Evolutionary conservation across 2,113 vertebrate species (phyloP).

Genomic region (Xiphophorus couchianus): DNA sequence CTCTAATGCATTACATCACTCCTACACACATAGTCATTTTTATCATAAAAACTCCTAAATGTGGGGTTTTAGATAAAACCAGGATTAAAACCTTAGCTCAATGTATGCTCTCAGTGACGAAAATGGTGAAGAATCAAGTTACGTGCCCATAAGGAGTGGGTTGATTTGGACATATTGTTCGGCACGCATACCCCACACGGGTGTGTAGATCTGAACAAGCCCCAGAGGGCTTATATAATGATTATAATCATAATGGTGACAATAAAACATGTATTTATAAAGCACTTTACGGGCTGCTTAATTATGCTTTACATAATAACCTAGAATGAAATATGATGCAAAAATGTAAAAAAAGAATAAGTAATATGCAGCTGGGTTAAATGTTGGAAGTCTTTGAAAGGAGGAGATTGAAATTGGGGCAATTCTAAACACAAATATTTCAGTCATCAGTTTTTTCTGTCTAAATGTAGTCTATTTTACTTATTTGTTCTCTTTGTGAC

Average conservation of each 20-base stretch:
- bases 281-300: background rate
- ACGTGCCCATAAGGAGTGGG: background rate
- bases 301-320: background rate
- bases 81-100: background rate
- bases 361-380: background rate
- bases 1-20: conserved; percentile 10
- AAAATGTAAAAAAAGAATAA: background rate
- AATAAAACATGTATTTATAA: background rate
- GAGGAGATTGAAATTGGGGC: background rate
- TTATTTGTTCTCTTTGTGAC: background rate
- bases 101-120: background rate
- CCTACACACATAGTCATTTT: conserved; percentile 24
- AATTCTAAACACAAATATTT: too few relatives aligned
- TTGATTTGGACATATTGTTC: background rate
- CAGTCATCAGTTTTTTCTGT: background rate
- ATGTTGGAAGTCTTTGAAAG: background rate
- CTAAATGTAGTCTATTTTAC: background rate
- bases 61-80: background rate
- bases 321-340: background rate
- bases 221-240: background rate
- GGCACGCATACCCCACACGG: background rate
- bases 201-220: background rate
- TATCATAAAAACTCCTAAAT: conserved; percentile 12
- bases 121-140: background rate
- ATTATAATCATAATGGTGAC: background rate